These are phyloP conservation scores for Rhinolophus ferrumequinum DNA, from an alignment of 2,113 vertebrate genomes.

Conservation along the genomic window DNA sequence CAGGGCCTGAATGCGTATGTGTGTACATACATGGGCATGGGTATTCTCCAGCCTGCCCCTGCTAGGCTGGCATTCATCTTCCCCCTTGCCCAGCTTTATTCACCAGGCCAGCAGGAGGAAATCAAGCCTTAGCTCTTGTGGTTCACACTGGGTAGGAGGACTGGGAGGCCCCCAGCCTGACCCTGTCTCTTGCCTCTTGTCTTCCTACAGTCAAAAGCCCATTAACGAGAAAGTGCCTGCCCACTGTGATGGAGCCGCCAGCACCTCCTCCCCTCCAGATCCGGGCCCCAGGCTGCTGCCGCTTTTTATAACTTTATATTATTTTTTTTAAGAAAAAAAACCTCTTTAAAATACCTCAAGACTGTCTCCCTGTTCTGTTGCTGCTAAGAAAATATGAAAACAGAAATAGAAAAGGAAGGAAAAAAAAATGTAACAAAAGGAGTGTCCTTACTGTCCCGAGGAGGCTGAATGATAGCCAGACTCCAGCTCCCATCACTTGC, in stretches of 20 bases:
- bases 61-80: not conserved
- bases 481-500: not conserved
- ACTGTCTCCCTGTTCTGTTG: constrained; percentile 85
- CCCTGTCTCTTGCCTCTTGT: constrained; percentile 77
- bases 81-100: not conserved
- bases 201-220: constrained; percentile 87
- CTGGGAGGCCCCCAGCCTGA: constrained; percentile 22
- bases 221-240: constrained; percentile 87
- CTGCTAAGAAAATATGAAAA: constrained; percentile 81
- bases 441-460: constrained; percentile 62
- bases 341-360: constrained; percentile 87
- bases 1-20: not conserved
- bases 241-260: constrained; percentile 77
- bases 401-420: constrained; percentile 59
- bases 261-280: constrained; percentile 80
- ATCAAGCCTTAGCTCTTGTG: not conserved
- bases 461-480: not conserved
- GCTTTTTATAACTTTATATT: constrained; percentile 87
- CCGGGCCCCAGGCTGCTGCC: constrained; percentile 80
- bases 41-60: not conserved
- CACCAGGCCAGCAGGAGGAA: constrained; percentile 10
- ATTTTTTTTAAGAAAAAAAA: constrained; percentile 85
- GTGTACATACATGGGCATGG: not conserved
- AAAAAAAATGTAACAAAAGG: constrained; percentile 44
- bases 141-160: not conserved